Base-by-base conservation (phyloP, 2,113 vertebrate species). In the Scomber colias region DNA sequence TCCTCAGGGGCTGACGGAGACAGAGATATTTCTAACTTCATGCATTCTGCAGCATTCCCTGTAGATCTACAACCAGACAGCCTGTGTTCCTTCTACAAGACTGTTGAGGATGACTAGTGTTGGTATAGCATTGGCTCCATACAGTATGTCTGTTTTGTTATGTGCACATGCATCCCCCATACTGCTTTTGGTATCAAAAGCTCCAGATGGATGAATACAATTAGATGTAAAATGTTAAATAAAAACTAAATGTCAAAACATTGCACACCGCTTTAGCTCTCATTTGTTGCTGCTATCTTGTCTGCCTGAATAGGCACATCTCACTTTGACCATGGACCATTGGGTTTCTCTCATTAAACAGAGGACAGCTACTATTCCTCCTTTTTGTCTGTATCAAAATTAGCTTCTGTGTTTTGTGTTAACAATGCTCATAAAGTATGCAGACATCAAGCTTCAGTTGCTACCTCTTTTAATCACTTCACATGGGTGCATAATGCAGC, bases 161-260 rank as follows among this genome's bases (percentile, higher is more conserved):
- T 81, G 79, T 60, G 64, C 72, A 4, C 54, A 12, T 82, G 74
- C 86, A 82, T 87, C 56, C 76, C 73, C 24, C 15, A 51, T 30
- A 82, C 62, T 50, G 67, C 83, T 85, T 69, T 64, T 83, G 77
- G 55, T 86, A 83, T 85, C 72, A 79, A 61, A 81, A 79, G 71
- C 67, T 84, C 75, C 89, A 85, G 86, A 90, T 90, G 89, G 88
- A 90, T 86, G 85, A 79, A 72, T 72, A 81, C 82, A 85, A 81
- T 90, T 81, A 87, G 76, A 75, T 73, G 73, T 87, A 77, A 88
- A 79, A 79, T 56, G 62, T 77, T 40, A 40, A 40, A 54, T 79
- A 66, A 73, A 81, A 88, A 76, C 74, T 44, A 91, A 91, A 93
- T 90, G 87, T 73, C 91, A 85, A 86, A 74, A 85, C 66, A 46